These are phyloP conservation scores for Elaphurus davidianus DNA, from an alignment of 2,113 vertebrate genomes.

Conservation along the genomic window DNA sequence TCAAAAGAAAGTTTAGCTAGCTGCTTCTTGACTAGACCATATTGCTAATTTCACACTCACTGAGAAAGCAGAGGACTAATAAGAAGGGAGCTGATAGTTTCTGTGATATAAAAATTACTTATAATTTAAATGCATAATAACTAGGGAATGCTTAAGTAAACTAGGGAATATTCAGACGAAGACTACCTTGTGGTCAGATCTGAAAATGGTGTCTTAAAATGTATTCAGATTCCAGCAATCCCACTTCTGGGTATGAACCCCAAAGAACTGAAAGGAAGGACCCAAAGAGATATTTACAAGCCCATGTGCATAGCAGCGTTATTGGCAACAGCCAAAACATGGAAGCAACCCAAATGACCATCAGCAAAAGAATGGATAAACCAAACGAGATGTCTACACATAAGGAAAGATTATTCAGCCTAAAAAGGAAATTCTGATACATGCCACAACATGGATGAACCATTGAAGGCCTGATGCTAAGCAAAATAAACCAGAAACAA, in stretches of 20 bases:
- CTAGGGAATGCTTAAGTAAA: background rate
- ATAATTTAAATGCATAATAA: background rate
- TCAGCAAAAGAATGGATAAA: background rate
- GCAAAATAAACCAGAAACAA: background rate
- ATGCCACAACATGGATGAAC: background rate
- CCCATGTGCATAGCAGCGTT: background rate
- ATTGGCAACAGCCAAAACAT: background rate
- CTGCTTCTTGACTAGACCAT: background rate
- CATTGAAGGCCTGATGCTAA: background rate
- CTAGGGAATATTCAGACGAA: background rate
- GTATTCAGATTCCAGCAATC: background rate
- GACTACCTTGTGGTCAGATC: background rate
- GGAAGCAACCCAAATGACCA: background rate
- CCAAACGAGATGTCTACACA: background rate
- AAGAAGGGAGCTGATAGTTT: background rate
- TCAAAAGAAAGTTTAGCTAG: background rate
- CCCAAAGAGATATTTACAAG: background rate
- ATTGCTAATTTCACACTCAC: background rate
- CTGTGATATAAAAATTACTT: background rate
- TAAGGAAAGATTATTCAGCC: background rate
- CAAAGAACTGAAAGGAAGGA: background rate
- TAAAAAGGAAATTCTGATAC: background rate
- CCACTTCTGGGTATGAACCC: background rate
- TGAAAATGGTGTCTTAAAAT: background rate
- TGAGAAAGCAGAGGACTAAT: background rate